A percentile compares a stretch with the other conserved stretches of the same genome.
phyloP scores from a whole-genome alignment of 2,797 vertebrate genomes.

The Todus mexicanus region DNA sequence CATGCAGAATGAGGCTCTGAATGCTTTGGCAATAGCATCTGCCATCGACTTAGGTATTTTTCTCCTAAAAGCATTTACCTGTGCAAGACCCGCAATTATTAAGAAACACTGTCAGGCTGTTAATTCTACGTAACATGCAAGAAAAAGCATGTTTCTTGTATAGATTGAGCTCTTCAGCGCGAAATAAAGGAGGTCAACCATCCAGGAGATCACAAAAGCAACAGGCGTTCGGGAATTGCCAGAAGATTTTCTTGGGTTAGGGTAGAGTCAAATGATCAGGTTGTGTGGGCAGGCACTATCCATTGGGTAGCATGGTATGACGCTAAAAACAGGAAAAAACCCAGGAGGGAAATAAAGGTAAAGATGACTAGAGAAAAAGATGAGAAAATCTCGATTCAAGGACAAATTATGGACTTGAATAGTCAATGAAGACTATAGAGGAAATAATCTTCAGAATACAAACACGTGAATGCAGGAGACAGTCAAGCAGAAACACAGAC shows the following conservation, averaged over 20 bases:
- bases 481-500: not conserved
- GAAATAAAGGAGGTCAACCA: not conserved
- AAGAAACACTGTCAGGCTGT: not conserved
- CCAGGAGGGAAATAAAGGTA: not conserved
- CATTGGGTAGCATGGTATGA: not conserved
- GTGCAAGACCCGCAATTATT: not conserved
- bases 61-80: not conserved
- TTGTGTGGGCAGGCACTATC: not conserved
- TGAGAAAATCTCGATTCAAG: not conserved
- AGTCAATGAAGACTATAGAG: not conserved
- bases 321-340: not conserved
- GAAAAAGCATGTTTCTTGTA: not conserved
- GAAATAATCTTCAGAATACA: not conserved
- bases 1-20: slow-evolving; percentile 89
- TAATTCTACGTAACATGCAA: not conserved
- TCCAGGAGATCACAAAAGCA: not conserved
- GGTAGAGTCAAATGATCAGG: not conserved
- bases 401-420: not conserved
- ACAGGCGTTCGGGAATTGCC: not conserved
- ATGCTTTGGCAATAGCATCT: slow-evolving; percentile 85
- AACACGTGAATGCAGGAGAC: not conserved
- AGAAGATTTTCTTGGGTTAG: not conserved
- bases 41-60: slow-evolving; percentile 81
- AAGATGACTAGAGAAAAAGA: not conserved
- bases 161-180: not conserved